Base-by-base conservation (phyloP, 92 coral and sea anemone genomes). In the Heliopora coerulea region DNA sequence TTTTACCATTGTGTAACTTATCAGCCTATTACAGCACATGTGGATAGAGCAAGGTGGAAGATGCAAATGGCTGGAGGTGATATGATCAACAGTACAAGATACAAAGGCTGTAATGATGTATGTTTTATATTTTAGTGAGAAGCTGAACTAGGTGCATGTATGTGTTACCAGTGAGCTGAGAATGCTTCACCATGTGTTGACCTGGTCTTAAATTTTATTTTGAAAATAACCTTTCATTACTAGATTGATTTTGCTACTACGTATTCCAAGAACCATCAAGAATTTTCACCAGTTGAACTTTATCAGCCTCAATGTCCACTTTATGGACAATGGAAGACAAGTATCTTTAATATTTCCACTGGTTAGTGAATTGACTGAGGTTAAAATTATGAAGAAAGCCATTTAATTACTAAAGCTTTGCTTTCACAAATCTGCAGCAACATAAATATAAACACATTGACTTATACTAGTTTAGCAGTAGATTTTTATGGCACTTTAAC, bases 1-100 rank as follows among this genome's bases (percentile, higher is more conserved):
- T 12, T 19, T 40, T 65, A 1, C 19, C 10, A 11, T 10, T 2
- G 24, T 54, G 19, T 12, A 3, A 62, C 40, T 19, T 28, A 54
- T 59, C n/a, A 85, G 92, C 75, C 87, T 29, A 41, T 42, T 13
- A 86, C 83, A 68, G 72, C 73, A 15, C 96, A 81, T 49, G 97
- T 87, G 49, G 96, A 92, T 78, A 87, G 90, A 73, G 83, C 68
- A 60, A 81, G 97, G 73, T 92, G 97, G 97, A 87, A 80, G 64
- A 63, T 59, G 2, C 97, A 92, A 34, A 92, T 92, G 97, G 88
- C 96, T 46, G 97, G 97, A 8, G 37, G 48, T 3, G 90, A 92
- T 72, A 92, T 92, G 97, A 65, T 92, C n/a, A 83, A 87, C 48
- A 85, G 92, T 32, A 92, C 96, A 50, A 87, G 96, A 78, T 86